Evolutionary conservation across 2,888 invertebrate species (phyloP), one percentile per base, ranked within the genome.

Genomic region (Polydrusus pterygomalis): DNA sequence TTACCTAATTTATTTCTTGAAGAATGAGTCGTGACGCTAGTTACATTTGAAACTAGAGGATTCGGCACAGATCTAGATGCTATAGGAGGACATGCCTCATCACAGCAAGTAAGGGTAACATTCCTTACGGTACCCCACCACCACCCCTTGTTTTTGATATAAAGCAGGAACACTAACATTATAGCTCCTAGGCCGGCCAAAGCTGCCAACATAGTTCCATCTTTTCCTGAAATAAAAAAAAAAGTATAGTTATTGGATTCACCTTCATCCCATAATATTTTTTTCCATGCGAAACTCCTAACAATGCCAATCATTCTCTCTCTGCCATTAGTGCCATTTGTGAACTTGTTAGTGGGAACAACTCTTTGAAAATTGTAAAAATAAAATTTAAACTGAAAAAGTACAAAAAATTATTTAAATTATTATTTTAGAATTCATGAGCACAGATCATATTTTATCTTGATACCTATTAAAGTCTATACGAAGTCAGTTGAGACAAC

Each of bases 191-290:
- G 93, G 79, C 94, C 95, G 78, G 94, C 95, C 83, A 96, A 93
- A 78, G 95, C 96, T 84, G 96, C 96, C 87, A 97, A 91, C 85
- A 84, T 72, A n/a, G 96, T 95, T 83, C 96, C 95, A 90, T 96
- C 96, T 88, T 93, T 91, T 87, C 93, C 87, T 87, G 81, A 40
- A 84, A 85, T 5, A 25, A 40, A 71, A 78, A 77, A 75, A 79
- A 25, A 10, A 8, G 3, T 7, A 17, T 60, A 34, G 17, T 6
- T 34, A 34, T 34, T 34, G 25, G n/a, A n/a, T n/a, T n/a, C n/a
- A n/a, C n/a, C n/a, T n/a, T n/a, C n/a, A n/a, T n/a, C n/a, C n/a
- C n/a, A n/a, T n/a, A n/a, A n/a, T n/a, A n/a, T n/a, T n/a, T n/a
- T n/a, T n/a, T n/a, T n/a, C n/a, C n/a, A n/a, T n/a, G n/a, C n/a